Evolutionary conservation across 1,140 invertebrate species (phyloP).

Genomic region (Cotesia typhae): DNA sequence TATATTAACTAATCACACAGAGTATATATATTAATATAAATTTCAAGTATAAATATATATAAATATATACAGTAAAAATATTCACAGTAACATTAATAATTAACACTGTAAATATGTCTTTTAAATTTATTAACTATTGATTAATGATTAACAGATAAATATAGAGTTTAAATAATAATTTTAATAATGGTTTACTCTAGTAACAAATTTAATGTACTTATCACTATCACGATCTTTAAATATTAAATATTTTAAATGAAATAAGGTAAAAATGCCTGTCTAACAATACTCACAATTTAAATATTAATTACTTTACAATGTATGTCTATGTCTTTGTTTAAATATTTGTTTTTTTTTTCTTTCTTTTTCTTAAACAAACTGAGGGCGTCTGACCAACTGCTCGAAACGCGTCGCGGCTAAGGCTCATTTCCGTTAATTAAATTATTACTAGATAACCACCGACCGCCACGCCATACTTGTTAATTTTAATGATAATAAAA

Average conservation of each 20-base stretch:
- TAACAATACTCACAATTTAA: constrained; percentile 33
- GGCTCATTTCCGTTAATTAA: background rate
- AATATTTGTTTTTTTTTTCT: constrained; percentile 10
- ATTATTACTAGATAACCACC: background rate
- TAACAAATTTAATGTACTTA: constrained; percentile 28
- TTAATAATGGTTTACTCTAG: background rate
- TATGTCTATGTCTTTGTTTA: constrained; percentile 17
- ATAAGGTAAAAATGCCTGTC: background rate
- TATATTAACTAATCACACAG: no score
- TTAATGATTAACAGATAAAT: background rate
- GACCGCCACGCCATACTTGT: background rate
- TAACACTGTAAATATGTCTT: no score
- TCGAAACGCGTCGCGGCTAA: constrained; percentile 11
- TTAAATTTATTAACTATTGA: background rate
- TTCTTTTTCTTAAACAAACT: background rate
- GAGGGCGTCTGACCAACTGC: constrained; percentile 12
- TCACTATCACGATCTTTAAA: background rate
- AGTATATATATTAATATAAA: no score
- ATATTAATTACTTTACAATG: constrained; percentile 10
- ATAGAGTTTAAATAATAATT: background rate
- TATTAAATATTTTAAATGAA: constrained; percentile 1
- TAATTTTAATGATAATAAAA: constrained; percentile 8
- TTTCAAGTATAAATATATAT: no score
- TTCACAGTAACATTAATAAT: no score
- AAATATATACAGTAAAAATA: no score